These are phyloP conservation scores for Harmothoe impar DNA, from an alignment of 2,888 invertebrate species.

Conservation along the genomic window DNA sequence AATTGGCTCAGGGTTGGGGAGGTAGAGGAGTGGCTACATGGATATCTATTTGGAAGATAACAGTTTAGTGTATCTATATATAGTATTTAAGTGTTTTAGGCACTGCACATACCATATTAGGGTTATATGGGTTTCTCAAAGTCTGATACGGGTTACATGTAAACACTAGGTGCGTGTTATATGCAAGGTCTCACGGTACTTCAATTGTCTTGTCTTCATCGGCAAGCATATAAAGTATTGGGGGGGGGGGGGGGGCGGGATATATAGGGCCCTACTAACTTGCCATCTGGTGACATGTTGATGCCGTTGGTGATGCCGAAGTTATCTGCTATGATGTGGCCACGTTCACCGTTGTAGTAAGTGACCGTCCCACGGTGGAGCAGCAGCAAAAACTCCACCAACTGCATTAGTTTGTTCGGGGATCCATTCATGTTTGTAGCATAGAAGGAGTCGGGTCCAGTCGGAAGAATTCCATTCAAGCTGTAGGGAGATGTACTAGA, in stretches of 20 bases:
- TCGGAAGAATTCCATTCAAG: neutral
- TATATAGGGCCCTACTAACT: neutral
- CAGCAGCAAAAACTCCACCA: neutral
- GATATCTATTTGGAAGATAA: neutral
- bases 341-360: neutral
- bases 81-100: neutral
- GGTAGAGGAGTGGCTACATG: neutral
- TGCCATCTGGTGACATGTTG: constrained; percentile 42
- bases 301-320: neutral
- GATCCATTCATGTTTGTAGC: neutral
- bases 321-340: neutral
- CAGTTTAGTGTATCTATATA: no score
- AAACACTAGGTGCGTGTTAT: no score
- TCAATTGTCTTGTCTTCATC: no score
- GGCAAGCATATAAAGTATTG: no score
- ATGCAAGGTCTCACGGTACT: no score
- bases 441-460: constrained; percentile 45
- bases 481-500: neutral
- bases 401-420: neutral
- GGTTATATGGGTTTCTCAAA: no score
- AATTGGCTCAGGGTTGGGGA: neutral
- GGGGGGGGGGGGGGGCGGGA: no score
- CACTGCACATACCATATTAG: neutral
- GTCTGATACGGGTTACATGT: no score
- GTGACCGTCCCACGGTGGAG: neutral